Evolutionary conservation across 2,113 vertebrate genomes (phyloP), one percentile per base, ranked within the genome.

Genomic region (Protomyctophum bolini): DNA sequence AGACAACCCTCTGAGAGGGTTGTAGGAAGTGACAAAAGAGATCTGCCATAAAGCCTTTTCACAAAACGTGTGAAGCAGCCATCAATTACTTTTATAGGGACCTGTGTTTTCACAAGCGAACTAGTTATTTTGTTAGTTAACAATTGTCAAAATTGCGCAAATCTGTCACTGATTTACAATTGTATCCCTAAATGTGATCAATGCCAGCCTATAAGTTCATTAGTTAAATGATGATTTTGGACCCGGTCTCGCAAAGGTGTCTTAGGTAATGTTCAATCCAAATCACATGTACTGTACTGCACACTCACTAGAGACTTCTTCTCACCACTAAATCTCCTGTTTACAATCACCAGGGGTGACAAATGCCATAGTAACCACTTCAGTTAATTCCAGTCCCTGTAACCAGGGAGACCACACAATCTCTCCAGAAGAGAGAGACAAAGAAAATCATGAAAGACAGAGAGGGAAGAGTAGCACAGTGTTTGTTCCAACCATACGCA

Each of bases 331-430:
- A 80, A 79, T 77, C 82, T 68, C 73, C 84, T 92, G 94, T 94
- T 94, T 93, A 93, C 87, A 62, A 86, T 94, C 71, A 74, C 92
- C 89, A 88, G 5, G 85, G 87, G 94, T 86, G 88, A 95, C 93
- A 47, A 78, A 77, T 49, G 10, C 88, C 88, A 92, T 90, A 79
- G 83, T 81, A 89, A 94, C 83, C 80, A 89, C 91, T 93, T 83
- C 74, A 89, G 73, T 80, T 88, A 85, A 88, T 91, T 91, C 82
- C 84, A 88, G 66, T 65, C 81, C 82, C 71, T 59, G 90, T 94
- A 87, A 76, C 93, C 91, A 90, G 81, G 92, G 93, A 86, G 76
- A 94, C 91, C 6, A 51, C 67, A 62, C 79, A 77, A 90, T 83
- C 86, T 83, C 79, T 87, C 72, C 70, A 76, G 77, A 83, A 88